Base-by-base conservation (phyloP, 2,113 vertebrate species). In the Scophthalmus maximus region DNA sequence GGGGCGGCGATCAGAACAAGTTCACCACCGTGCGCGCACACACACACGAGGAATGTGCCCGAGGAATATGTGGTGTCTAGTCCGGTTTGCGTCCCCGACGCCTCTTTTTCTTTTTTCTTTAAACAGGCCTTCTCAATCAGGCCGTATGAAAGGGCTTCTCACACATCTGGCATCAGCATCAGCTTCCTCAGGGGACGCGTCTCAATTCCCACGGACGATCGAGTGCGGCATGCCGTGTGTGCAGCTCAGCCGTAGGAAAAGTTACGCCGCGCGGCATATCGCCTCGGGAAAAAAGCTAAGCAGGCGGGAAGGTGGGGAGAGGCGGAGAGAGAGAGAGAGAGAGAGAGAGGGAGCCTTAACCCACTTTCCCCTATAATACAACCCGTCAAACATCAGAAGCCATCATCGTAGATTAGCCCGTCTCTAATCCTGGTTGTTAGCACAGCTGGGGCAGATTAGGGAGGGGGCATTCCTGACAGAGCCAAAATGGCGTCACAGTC, bases 391-490 rank as follows among this genome's bases (percentile, higher is more conserved):
- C 84, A 90, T 90, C 87, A 91, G 79, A 85, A 77, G 73, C 87
- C 82, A 82, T 90, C 88, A 88, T 73, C 76, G 47, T 84, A 90
- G 88, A 88, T 92, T 88, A 90, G 82, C 81, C 76, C 15, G 77
- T 71, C 83, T 89, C 82, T 91, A 91, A 92, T 91, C 89, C 87
- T 71, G 79, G 53, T 83, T 91, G 90, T 91, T 88, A 91, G 89
- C 88, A 85, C 90, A 93, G 87, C 88, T 91, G 90, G 71, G 84
- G 56, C 82, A 87, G 89, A 93, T 93, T 91, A 92, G 49, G 70
- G 63, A 60, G 60, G 60, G 84, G 85, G 78, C 76, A 87, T 85
- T 84, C 74, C 79, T 87, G 86, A 86, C 79, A 83, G 81, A 82
- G 81, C 79, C 87, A 79, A 89, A 82, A 79, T 89, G 88, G 89